phyloP scores from a whole-genome alignment of 2,888 invertebrate species.

The Phymatocera aterrima region DNA sequence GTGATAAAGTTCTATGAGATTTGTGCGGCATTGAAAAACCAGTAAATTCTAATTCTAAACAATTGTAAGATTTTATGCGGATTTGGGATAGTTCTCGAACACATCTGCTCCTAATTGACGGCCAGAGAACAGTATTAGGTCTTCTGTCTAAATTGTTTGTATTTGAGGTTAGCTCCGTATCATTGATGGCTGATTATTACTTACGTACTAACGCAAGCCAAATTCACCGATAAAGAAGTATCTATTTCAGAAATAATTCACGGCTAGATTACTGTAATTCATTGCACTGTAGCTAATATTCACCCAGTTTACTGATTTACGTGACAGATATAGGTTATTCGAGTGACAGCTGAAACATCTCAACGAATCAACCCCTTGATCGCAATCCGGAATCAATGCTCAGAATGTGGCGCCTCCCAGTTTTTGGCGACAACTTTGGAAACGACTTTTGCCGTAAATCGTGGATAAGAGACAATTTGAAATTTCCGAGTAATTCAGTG shows the following conservation, averaged over 20 bases:
- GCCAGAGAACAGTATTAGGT: background rate
- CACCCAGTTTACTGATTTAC: background rate
- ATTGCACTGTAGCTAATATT: background rate
- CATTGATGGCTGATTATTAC: background rate
- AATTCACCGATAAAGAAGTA: background rate
- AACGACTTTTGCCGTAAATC: too few relatives aligned
- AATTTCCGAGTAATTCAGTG: too few relatives aligned
- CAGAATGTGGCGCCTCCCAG: too few relatives aligned
- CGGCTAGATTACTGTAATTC: background rate
- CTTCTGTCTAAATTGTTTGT: background rate
- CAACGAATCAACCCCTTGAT: background rate
- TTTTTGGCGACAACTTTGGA: too few relatives aligned
- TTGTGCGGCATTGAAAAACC: too few relatives aligned
- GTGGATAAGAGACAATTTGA: too few relatives aligned
- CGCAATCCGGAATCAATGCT: too few relatives aligned
- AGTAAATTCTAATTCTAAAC: too few relatives aligned
- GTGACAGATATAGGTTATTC: slow-evolving; percentile 9
- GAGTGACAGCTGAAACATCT: background rate
- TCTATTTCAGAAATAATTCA: background rate
- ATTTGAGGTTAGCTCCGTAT: background rate
- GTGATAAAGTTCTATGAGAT: too few relatives aligned
- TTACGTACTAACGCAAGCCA: background rate
- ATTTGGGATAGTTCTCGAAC: too few relatives aligned
- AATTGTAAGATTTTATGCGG: too few relatives aligned
- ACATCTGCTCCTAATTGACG: background rate